Evolutionary conservation across 2,113 vertebrate species (phyloP).

Genomic region (Aldabrachelys gigantea): DNA sequence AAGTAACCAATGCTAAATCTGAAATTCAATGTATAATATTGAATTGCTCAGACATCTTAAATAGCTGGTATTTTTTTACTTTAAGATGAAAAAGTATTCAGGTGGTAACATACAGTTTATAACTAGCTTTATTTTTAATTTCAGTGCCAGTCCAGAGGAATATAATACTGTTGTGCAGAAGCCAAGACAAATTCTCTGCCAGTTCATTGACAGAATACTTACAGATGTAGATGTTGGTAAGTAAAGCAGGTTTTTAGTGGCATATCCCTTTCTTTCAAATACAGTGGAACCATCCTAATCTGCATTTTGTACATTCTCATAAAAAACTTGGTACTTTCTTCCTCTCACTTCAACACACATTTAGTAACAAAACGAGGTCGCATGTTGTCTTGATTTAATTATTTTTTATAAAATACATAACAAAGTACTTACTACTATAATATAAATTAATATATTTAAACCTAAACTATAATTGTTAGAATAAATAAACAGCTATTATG

Average conservation of each 20-base stretch:
- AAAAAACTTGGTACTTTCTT: background rate
- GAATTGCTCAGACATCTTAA: background rate
- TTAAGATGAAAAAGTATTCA: background rate
- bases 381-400: background rate
- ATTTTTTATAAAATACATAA: background rate
- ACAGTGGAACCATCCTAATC: background rate
- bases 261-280: background rate
- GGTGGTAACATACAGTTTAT: background rate
- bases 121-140: constrained; percentile 55
- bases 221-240: constrained; percentile 95
- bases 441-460: background rate
- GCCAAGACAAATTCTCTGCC: constrained; percentile 96
- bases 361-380: background rate
- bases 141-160: constrained; percentile 87
- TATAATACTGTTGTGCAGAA: constrained; percentile 92
- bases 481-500: accelerated
- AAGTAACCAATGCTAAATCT: background rate
- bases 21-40: background rate
- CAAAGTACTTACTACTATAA: background rate
- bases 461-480: background rate
- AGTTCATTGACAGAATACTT: constrained; percentile 97
- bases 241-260: constrained; percentile 39
- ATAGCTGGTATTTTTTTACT: background rate
- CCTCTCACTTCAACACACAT: background rate
- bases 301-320: background rate